Base-by-base conservation (phyloP, 2,888 invertebrate genomes). In the Coenonympha arcania region DNA sequence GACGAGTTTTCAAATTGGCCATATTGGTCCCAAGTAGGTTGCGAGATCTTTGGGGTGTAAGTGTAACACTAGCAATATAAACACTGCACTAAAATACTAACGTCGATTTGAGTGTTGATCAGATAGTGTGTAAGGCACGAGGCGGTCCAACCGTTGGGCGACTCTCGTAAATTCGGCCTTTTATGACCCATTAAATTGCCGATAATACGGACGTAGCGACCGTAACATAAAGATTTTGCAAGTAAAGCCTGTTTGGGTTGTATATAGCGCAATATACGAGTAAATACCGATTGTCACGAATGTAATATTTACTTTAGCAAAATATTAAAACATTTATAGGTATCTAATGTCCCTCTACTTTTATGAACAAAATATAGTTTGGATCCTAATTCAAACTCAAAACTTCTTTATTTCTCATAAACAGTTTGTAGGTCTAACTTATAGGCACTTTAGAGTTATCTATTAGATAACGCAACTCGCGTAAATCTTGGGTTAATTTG, bases 141-240 rank as follows among this genome's bases (percentile, higher is more conserved):
- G 60, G 54, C 60, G 58, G 50, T 22, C 41, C 57, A 60, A 63
- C 64, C 66, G 44, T 59, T 64, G 63, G 66, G 62, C 67, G 62
- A 64, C 68, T 68, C 65, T 72, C 76, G 69, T 81, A 82, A 82
- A 80, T 79, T 77, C 65, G 57, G 70, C 68, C 72, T 72, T 80
- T 80, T 80, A 80, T 78, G 76, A 76, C 62, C 78, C 77, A 76
- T 79, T 77, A 79, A 74, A 74, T 69, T 69, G 69, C 65, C 71
- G 71, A 76, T 76, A 75, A 77, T 73, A 74, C 68, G 62, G 61
- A 64, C 57, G 58, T 60, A 65, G 64, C 65, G 67, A 65, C 65
- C 48, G 58, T 50, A 60, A 63, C 62, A 68, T 62, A 69, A 63
- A 66, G 64, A 68, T 67, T 71, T 71, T 69, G 63, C 62, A 57